Percentiles rank a stretch among this genome's conserved stretches.
phyloP scores from a whole-genome alignment of 2,113 vertebrate genomes.

The Connochaetes taurinus region DNA sequence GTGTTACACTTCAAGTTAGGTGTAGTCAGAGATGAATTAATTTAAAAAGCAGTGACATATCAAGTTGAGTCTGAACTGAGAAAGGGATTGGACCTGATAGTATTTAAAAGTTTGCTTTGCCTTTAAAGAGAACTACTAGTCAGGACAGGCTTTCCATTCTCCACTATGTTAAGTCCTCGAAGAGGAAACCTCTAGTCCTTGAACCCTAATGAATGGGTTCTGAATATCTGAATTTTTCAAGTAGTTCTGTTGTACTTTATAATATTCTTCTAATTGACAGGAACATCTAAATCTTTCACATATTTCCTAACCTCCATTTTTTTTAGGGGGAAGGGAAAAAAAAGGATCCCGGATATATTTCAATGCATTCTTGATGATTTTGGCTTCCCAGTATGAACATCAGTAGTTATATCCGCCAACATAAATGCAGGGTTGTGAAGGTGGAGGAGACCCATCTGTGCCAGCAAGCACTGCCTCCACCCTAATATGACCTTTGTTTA shows the following conservation, averaged over 20 bases:
- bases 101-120: background rate
- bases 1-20: background rate
- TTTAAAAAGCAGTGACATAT: background rate
- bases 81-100: background rate
- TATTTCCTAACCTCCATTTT: background rate
- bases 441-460: background rate
- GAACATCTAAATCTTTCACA: background rate
- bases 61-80: background rate
- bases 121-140: constrained; percentile 3
- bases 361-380: background rate
- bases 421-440: background rate
- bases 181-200: background rate
- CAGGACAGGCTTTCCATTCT: background rate
- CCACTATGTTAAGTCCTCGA: background rate
- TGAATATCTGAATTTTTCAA: background rate
- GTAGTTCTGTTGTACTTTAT: background rate
- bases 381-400: background rate
- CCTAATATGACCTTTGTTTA: background rate
- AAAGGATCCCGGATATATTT: background rate
- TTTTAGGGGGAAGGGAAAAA: background rate
- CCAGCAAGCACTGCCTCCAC: background rate
- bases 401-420: accelerated
- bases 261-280: background rate
- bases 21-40: background rate
- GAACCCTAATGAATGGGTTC: background rate